phyloP scores from a whole-genome alignment of 1,140 invertebrate species.

The Halesus radiatus region DNA sequence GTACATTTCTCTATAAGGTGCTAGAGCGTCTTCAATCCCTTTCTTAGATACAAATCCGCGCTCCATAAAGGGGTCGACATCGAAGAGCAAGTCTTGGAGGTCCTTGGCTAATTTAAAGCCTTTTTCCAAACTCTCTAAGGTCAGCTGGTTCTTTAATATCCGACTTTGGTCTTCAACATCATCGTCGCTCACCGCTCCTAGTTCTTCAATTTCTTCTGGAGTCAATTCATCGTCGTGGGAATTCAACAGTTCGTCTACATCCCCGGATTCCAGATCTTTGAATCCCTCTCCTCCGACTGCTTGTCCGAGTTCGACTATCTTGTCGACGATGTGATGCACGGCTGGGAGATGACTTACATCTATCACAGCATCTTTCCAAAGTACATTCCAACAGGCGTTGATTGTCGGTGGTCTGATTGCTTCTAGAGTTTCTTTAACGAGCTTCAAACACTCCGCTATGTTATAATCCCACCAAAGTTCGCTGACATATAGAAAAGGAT shows the following conservation, averaged over 20 bases:
- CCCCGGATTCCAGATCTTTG: conserved; percentile 20
- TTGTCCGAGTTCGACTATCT: conserved; percentile 40
- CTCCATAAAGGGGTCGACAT: conserved; percentile 27
- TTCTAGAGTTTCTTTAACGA: conserved; percentile 23
- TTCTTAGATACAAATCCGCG: not conserved
- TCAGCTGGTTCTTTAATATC: conserved; percentile 20
- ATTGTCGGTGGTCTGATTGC: conserved; percentile 41
- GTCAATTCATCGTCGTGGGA: conserved; percentile 10
- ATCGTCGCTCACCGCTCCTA: not conserved
- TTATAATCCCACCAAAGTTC: conserved; percentile 49
- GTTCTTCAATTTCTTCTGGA: conserved; percentile 1
- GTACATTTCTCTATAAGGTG: conserved; percentile 32
- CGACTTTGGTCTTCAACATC: not conserved
- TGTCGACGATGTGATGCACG: conserved; percentile 3
- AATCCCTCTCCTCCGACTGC: conserved; percentile 39
- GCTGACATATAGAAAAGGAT: conserved; percentile 24
- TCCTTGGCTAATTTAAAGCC: conserved; percentile 35
- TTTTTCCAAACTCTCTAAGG: conserved; percentile 26
- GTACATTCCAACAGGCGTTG: conserved; percentile 45
- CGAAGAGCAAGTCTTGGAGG: conserved; percentile 9
- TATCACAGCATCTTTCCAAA: conserved; percentile 42
- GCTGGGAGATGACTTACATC: not conserved
- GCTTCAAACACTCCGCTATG: conserved; percentile 40
- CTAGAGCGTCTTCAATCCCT: conserved; percentile 19
- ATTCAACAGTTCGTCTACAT: conserved; percentile 28